These are phyloP conservation scores for Callimico goeldii DNA, from an alignment of 2,797 vertebrate genomes.

Conservation along the genomic window DNA sequence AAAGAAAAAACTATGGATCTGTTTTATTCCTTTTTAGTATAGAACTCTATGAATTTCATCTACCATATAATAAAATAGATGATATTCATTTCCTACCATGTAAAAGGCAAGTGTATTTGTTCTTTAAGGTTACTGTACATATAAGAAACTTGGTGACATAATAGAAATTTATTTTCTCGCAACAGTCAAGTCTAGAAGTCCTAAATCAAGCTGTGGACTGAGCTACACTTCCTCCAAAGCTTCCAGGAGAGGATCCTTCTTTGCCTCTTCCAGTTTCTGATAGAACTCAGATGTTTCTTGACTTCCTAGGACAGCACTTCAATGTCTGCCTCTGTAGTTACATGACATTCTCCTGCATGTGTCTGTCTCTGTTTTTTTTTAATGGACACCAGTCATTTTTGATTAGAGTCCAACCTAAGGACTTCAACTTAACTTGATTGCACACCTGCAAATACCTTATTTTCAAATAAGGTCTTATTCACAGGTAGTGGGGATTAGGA, in stretches of 20 bases:
- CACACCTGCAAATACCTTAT: neutral
- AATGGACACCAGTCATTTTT: neutral
- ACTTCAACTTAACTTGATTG: neutral
- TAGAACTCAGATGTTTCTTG: neutral
- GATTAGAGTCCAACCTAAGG: neutral
- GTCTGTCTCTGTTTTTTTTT: neutral
- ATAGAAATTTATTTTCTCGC: neutral
- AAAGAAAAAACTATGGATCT: neutral
- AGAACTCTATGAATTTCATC: neutral
- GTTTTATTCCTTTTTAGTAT: neutral
- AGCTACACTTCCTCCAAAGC: neutral
- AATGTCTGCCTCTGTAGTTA: neutral
- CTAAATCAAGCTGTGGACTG: neutral
- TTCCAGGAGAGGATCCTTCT: neutral
- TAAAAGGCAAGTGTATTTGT: neutral
- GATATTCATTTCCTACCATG: neutral
- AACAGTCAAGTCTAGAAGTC: neutral
- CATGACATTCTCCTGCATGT: neutral
- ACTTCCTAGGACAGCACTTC: fast-evolving
- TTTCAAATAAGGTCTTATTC: neutral
- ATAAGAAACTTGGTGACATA: neutral
- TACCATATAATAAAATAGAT: neutral
- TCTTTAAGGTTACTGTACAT: neutral
- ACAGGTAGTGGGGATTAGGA: neutral
- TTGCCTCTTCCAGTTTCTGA: neutral